A percentile compares a stretch with the other conserved stretches of the same genome.
phyloP scores from a whole-genome alignment of 2,113 vertebrate genomes.

The Zosterops borbonicus region DNA sequence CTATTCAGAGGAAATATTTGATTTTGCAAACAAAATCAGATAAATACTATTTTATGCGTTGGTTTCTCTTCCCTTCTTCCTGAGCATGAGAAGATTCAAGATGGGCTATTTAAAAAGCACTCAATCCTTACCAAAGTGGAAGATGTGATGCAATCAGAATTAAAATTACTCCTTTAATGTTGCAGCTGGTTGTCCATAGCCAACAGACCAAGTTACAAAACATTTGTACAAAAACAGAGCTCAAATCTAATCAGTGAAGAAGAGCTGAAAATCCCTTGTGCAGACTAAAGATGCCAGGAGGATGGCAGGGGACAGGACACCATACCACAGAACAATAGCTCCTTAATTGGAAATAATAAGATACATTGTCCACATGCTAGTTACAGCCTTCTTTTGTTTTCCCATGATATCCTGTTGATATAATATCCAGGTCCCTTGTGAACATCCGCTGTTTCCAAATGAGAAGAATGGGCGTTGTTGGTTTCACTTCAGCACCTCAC shows the following conservation, averaged over 20 bases:
- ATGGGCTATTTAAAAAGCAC: neutral
- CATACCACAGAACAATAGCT: neutral
- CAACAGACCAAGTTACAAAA: neutral
- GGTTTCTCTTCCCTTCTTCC: neutral
- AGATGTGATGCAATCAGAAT: neutral
- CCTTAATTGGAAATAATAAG: constrained; percentile 40
- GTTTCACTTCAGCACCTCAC: constrained; percentile 36
- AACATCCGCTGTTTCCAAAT: constrained; percentile 27
- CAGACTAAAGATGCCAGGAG: neutral
- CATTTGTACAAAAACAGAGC: neutral
- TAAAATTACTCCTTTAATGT: neutral
- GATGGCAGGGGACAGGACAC: neutral
- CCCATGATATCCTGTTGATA: constrained; percentile 53
- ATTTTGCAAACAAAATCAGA: neutral
- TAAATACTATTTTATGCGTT: neutral
- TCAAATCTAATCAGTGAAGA: neutral
- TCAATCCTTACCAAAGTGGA: neutral
- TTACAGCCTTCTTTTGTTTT: constrained; percentile 45
- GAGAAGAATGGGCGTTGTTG: neutral
- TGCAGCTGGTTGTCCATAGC: constrained; percentile 5
- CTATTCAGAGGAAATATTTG: neutral
- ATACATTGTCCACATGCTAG: neutral
- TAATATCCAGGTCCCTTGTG: constrained; percentile 5
- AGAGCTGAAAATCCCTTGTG: neutral
- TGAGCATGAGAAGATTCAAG: neutral